A percentile compares a stretch with the other conserved stretches of the same genome.
Evolutionary conservation across 2,797 vertebrate species (phyloP).

Genomic region (Leuciscus waleckii): DNA sequence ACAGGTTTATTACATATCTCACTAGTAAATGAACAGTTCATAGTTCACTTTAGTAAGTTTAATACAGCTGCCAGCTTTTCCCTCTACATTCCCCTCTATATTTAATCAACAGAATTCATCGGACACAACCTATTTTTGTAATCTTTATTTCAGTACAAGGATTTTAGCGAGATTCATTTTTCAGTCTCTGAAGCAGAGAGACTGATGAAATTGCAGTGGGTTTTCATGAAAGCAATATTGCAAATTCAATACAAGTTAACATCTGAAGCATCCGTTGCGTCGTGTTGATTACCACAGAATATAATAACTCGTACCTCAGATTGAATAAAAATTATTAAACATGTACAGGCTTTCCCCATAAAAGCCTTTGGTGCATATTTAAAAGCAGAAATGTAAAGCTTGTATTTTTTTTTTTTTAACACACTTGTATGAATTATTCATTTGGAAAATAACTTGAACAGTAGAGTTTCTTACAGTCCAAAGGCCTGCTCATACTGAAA

Average conservation of each 20-base stretch:
- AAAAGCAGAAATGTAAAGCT: constrained; percentile 12
- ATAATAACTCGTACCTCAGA: background rate
- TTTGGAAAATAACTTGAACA: background rate
- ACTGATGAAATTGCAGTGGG: constrained; percentile 1
- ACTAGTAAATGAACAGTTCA: background rate
- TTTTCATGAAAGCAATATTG: background rate
- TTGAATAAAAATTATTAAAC: background rate
- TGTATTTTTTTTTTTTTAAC: constrained; percentile 7
- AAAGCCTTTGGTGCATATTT: constrained; percentile 1
- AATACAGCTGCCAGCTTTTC: constrained; percentile 1
- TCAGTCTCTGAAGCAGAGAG: background rate
- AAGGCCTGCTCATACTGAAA: background rate
- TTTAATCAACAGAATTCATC: constrained; percentile 5
- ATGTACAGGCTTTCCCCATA: background rate
- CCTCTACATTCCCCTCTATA: background rate
- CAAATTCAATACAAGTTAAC: background rate
- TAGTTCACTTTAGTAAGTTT: background rate
- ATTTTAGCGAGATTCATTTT: constrained; percentile 5
- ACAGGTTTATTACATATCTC: background rate
- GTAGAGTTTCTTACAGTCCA: background rate
- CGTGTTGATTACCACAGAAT: background rate
- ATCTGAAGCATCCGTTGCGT: background rate
- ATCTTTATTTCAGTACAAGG: background rate
- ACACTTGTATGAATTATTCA: background rate
- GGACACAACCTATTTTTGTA: background rate